Base-by-base conservation (phyloP, 2,113 vertebrate genomes). In the Clinocottus analis region DNA sequence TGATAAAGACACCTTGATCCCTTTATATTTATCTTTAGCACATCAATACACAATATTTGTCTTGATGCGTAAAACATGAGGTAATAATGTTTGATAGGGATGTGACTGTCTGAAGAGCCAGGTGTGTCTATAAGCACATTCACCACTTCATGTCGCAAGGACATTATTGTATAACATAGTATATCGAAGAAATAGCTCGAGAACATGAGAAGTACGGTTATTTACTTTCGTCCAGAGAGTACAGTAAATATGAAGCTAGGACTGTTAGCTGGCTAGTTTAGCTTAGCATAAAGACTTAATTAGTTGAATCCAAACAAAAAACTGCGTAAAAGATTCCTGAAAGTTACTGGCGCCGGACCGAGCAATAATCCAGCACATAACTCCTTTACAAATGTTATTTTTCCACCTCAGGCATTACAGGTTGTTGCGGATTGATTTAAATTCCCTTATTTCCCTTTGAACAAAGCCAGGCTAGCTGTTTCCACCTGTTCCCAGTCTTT, bases 21-120 rank as follows among this genome's bases (percentile, higher is more conserved):
- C 90, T 94, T 89, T 90, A 66, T 80, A 60, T 68, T 80, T 62
- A 71, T 58, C 71, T 67, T 82, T 75, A 72, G 63, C 65, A 78
- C 82, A 85, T 72, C 55, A 78, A 87, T 17, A 66, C 76, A 93
- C 87, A 93, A 89, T 90, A 83, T 78, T 49, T 79, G 82, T 82
- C 84, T 78, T 23, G 45, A 71, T 79, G 77, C 77, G 90, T 86
- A 90, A 92, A 92, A 91, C 82, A 88, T 87, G 93, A 94, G 93
- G 93, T 94, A 94, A 91, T 89, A 82, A 89, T 75, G 83, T 87
- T 75, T 19, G n/a, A 73, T 65, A 56, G 71, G 83, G 71, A 63
- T 66, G 86, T 72, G 80, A 80, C 87, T 8, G 39, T 77, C 79
- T 83, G 55, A 87, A 69, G 73, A 79, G 53, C 86, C 86, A 83